These are phyloP conservation scores for Ctenomys sociabilis DNA, from an alignment of 2,113 vertebrate genomes.

Conservation along the genomic window DNA sequence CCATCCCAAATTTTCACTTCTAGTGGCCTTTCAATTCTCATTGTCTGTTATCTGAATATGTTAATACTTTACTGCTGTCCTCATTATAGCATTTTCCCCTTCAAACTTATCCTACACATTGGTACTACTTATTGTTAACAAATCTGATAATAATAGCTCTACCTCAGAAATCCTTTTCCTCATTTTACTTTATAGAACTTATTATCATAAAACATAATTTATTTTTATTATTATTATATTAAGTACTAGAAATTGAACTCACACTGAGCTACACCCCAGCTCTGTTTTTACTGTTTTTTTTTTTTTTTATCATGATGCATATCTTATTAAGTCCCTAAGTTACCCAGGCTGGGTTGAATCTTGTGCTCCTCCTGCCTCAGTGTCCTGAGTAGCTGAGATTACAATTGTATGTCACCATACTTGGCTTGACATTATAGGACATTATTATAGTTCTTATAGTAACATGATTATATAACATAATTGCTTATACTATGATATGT, in stretches of 20 bases:
- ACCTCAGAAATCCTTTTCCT: conserved; percentile 1
- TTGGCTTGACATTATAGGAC: not conserved
- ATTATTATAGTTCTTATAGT: not conserved
- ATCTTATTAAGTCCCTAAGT: not conserved
- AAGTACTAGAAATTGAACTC: not conserved
- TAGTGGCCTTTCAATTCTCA: conserved; percentile 38
- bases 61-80: not conserved
- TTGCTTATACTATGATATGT: not conserved
- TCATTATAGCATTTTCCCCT: conserved; percentile 15
- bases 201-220: not conserved
- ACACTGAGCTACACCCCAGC: not conserved
- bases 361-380: not conserved
- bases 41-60: conserved; percentile 1
- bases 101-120: not conserved
- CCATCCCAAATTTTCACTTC: not conserved
- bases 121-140: conserved; percentile 31
- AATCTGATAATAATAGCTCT: not conserved
- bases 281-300: not conserved
- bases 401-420: not conserved
- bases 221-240: not conserved
- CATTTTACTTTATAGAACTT: conserved; percentile 31
- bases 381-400: not conserved
- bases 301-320: not conserved
- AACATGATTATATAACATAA: not conserved
- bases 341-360: not conserved